Conservation (phyloP, 2,888 invertebrate genomes). For the Kuschelorhynchus macadamiae region DNA sequence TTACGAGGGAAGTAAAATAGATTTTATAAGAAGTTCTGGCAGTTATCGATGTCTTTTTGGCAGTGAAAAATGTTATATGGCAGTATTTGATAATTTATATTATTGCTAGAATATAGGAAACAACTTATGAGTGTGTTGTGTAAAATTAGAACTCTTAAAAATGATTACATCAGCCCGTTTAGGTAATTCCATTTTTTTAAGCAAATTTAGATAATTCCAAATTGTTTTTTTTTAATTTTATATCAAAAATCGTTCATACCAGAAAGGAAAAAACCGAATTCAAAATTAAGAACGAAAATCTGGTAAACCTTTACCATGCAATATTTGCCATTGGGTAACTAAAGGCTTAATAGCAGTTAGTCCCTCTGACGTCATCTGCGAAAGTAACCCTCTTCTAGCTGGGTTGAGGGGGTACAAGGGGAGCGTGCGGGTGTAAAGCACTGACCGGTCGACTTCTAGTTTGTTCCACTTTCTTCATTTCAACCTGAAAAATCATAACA, state of each 20-base stretch:
- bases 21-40: too few species aligned
- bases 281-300: not conserved
- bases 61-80: not conserved
- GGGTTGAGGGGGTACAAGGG: constrained; percentile 74
- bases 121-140: too few species aligned
- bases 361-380: constrained; percentile 67
- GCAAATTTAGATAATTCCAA: too few species aligned
- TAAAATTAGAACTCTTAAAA: too few species aligned
- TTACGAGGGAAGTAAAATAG: too few species aligned
- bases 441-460: constrained; percentile 69
- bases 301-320: constrained; percentile 22
- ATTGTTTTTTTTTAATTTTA: not conserved
- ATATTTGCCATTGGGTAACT: constrained; percentile 28
- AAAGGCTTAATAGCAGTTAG: constrained; percentile 29
- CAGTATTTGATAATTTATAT: not conserved
- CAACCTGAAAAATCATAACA: constrained; percentile 55
- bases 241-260: not conserved
- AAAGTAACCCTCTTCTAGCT: constrained; percentile 72
- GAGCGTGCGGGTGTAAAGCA: constrained; percentile 68
- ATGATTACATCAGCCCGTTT: too few species aligned
- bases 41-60: too few species aligned
- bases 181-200: too few species aligned
- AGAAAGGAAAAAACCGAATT: not conserved
- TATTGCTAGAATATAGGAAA: too few species aligned
- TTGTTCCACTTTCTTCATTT: constrained; percentile 62